These are phyloP conservation scores for Chaitophorus viminalis DNA, from an alignment of 2,888 invertebrate genomes.

Conservation along the genomic window DNA sequence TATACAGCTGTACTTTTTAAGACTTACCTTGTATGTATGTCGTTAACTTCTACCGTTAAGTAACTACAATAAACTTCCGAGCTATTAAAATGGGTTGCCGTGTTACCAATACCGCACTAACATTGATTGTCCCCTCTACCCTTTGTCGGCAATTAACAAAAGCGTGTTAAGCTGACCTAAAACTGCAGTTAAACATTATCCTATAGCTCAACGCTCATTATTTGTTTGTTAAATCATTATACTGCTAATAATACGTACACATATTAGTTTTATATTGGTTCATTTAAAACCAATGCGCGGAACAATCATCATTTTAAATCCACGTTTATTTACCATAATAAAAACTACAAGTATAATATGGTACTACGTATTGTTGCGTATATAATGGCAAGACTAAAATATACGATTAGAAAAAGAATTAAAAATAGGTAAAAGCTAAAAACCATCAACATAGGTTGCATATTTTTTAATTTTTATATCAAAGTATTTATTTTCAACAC, in stretches of 20 bases:
- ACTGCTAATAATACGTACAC: too few species aligned
- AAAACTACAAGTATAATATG: too few species aligned
- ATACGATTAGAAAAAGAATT: too few species aligned
- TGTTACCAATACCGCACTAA: constrained; percentile 30
- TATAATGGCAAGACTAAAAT: too few species aligned
- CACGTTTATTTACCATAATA: neutral
- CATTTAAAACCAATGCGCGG: neutral
- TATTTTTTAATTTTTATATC: too few species aligned
- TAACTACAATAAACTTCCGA: constrained; percentile 7
- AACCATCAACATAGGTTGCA: too few species aligned
- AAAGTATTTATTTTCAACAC: too few species aligned
- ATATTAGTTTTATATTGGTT: too few species aligned
- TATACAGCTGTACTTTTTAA: neutral
- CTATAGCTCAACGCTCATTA: neutral
- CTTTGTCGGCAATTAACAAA: constrained; percentile 14
- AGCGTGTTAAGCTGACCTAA: constrained; percentile 45
- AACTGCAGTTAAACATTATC: constrained; percentile 4
- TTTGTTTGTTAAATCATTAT: neutral
- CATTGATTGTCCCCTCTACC: constrained; percentile 19
- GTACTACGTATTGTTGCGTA: too few species aligned
- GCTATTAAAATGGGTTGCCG: constrained; percentile 36
- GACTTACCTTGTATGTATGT: constrained; percentile 19
- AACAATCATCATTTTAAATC: neutral
- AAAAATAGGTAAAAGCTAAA: too few species aligned
- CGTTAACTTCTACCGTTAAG: constrained; percentile 21